Conservation (phyloP, 2,888 invertebrate genomes). For the Lymantria dispar region DNA sequence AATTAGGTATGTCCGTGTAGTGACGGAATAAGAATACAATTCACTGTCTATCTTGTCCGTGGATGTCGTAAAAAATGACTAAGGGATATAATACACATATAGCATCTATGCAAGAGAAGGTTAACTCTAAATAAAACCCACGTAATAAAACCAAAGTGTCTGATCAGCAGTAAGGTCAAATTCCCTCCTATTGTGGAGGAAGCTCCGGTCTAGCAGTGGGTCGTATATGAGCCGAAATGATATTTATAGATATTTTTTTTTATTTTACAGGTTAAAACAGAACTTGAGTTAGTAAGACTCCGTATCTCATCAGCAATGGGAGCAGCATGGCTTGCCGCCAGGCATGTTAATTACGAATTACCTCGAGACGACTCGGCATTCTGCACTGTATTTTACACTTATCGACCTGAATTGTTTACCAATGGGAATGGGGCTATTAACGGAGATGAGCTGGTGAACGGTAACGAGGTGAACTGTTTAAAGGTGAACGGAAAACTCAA, state of each 20-base stretch:
- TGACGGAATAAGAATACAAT: no score
- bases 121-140: no score
- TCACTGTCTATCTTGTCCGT: no score
- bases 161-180: no score
- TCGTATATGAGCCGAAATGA: no score
- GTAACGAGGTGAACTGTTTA: slow-evolving; percentile 29
- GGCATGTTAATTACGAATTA: slow-evolving; percentile 83
- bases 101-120: no score
- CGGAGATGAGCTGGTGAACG: slow-evolving; percentile 13
- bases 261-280: slow-evolving; percentile 57
- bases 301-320: slow-evolving; percentile 91
- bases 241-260: background rate
- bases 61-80: no score
- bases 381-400: slow-evolving; percentile 85
- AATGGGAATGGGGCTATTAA: slow-evolving; percentile 25
- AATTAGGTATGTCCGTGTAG: no score
- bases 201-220: no score
- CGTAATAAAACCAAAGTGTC: no score
- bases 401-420: slow-evolving; percentile 42
- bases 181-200: no score
- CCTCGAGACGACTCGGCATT: slow-evolving; percentile 88
- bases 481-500: slow-evolving; percentile 28
- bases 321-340: slow-evolving; percentile 92
- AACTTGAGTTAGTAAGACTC: slow-evolving; percentile 84
- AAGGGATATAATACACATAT: no score